Percentiles rank a stretch among this genome's conserved stretches.
Conservation (phyloP, 2,888 invertebrate genomes). For the Habrosyne pyritoides region DNA sequence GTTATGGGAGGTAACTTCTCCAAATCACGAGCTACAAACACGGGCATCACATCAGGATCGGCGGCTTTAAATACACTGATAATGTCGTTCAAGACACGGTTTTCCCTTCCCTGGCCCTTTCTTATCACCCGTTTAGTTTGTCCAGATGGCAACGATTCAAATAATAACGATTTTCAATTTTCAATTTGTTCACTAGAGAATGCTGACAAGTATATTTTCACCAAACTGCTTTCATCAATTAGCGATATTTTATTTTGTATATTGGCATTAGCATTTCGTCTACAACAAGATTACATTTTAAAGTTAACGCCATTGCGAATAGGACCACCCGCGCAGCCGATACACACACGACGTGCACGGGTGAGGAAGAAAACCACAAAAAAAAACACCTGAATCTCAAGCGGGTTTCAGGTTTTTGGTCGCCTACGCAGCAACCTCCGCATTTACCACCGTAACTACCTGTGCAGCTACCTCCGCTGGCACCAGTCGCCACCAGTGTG, state of each 20-base stretch:
- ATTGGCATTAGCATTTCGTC: constrained; percentile 18
- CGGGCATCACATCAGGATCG: constrained; percentile 21
- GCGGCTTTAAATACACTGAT: constrained; percentile 19
- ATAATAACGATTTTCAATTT: constrained; percentile 20
- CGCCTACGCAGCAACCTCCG: too few species aligned
- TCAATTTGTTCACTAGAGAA: constrained; percentile 17
- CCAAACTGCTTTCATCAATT: constrained; percentile 15
- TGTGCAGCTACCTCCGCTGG: too few species aligned
- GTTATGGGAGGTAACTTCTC: constrained; percentile 23
- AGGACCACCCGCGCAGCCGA: too few species aligned
- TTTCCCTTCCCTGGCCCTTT: constrained; percentile 16
- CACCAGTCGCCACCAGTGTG: too few species aligned
- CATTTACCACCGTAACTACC: too few species aligned
- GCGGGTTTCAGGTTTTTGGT: too few species aligned
- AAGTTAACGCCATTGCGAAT: too few species aligned
- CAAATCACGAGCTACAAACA: constrained; percentile 23
- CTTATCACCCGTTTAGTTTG: constrained; percentile 14
- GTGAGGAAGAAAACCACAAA: too few species aligned
- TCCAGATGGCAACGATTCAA: constrained; percentile 21
- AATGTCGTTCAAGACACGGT: constrained; percentile 12
- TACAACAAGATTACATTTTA: too few species aligned
- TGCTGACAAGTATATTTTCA: constrained; percentile 16
- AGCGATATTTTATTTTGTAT: constrained; percentile 21
- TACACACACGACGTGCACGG: too few species aligned
- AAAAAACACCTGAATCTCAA: too few species aligned